Evolutionary conservation across 1,140 invertebrate species (phyloP), one percentile per base, ranked within the genome.

Genomic region (Achatina immaculata): DNA sequence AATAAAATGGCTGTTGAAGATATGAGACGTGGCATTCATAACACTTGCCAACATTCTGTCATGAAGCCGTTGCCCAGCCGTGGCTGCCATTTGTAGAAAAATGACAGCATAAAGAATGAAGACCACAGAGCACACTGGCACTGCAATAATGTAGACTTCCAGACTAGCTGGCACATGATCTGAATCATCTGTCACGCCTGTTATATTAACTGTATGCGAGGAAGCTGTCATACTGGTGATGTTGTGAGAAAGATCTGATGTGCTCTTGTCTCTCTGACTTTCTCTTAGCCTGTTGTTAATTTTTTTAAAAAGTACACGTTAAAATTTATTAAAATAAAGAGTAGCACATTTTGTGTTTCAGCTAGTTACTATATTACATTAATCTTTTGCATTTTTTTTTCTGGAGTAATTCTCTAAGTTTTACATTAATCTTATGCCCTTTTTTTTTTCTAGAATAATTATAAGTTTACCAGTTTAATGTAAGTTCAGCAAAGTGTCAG

Each of bases 1-100:
- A 48, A 94, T 93, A 4, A 95, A 94, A 89, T 97, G 97, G 4
- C 94, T 94, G 83, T 96, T 96, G 89, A 98, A 98, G 90, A 98
- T 97, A 9, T 93, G 92, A 93, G 96, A 96, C 0, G 94, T 95
- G 0, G 95, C 95, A 7, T 94, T 93, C 43, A 96, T 93, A 0
- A 98, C 94, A 72, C 94, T 94, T 9, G 92, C 90, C 85, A 97
- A 97, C 94, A 98, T 96, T 4, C 90, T 92, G 85, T 97, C 95
- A 87, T 98, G 96, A 0, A 96, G 92, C 43, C 92, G 94, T 51
- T 94, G 93, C 0, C 96, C 96, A 16, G 96, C 94, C 34, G 92
- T 91, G 92, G 96, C 95, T 82, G 95, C 96, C 68, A 84, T 81
- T 62, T 78, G 76, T 78, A 96, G 21, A 89, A 96, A 96, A 0